Evolutionary conservation across 2,888 invertebrate genomes (phyloP).

Genomic region (Cheilosia vernalis): DNA sequence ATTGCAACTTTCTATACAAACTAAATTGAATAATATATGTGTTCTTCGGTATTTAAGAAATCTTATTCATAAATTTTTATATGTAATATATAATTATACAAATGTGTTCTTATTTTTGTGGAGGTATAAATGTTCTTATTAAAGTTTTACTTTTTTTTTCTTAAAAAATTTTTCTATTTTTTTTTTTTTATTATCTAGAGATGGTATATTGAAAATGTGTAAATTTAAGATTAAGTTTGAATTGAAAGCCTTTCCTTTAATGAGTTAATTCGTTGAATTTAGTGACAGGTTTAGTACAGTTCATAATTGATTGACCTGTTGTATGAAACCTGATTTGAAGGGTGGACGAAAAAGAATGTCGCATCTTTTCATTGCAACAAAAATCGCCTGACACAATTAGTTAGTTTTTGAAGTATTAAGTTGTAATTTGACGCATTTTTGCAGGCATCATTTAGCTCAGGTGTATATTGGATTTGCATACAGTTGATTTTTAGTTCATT

Average conservation of each 20-base stretch:
- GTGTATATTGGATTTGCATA: no score
- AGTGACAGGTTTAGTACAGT: not conserved
- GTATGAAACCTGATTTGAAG: not conserved
- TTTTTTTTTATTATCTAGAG: slow-evolving; percentile 45
- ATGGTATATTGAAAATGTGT: slow-evolving; percentile 65
- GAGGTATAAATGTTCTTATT: slow-evolving; percentile 70
- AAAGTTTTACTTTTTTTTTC: slow-evolving; percentile 27
- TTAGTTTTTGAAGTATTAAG: no score
- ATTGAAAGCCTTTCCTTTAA: slow-evolving; percentile 34
- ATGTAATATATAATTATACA: slow-evolving; percentile 20
- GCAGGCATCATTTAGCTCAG: no score
- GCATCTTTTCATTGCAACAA: no score
- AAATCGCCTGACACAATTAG: no score
- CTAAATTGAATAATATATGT: not conserved
- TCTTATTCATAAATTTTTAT: slow-evolving; percentile 22
- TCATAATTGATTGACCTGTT: not conserved
- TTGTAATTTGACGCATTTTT: no score
- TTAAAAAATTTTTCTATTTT: slow-evolving; percentile 60
- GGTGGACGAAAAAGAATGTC: no score
- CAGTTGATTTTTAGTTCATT: no score
- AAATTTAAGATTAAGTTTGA: slow-evolving; percentile 52
- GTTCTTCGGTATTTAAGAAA: not conserved
- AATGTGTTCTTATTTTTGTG: slow-evolving; percentile 50
- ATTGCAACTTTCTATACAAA: slow-evolving; percentile 49
- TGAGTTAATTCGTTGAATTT: slow-evolving; percentile 34